phyloP scores from a whole-genome alignment of 2,113 vertebrate species.

The Hymenochirus boettgeri region DNA sequence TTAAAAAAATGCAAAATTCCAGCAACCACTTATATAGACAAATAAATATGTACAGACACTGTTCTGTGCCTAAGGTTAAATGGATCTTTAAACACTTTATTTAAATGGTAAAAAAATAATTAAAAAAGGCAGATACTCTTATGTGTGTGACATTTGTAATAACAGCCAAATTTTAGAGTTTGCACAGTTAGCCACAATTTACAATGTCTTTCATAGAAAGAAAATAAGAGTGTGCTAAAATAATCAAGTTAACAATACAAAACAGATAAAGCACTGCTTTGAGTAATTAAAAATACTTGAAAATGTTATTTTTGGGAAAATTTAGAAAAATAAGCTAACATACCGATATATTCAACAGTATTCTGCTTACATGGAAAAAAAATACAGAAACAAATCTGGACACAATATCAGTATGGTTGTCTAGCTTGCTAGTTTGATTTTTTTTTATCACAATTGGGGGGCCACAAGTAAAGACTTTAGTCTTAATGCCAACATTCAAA shows the following conservation, averaged over 20 bases:
- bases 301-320: conserved; percentile 8
- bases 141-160: conserved; percentile 5
- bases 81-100: too few species aligned
- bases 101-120: too few species aligned
- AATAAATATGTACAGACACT: too few species aligned
- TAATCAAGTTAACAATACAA: not conserved
- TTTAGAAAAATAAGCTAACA: not conserved
- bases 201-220: conserved; percentile 40
- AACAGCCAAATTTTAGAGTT: not conserved
- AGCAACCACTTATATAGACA: too few species aligned
- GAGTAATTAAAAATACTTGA: not conserved
- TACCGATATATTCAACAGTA: too few species aligned
- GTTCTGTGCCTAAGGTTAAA: too few species aligned
- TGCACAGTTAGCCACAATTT: conserved; percentile 6
- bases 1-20: too few species aligned
- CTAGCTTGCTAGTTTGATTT: not conserved
- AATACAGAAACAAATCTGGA: not conserved
- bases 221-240: conserved; percentile 9
- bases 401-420: not conserved
- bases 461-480: not conserved
- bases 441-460: not conserved
- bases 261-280: not conserved
- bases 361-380: conserved; percentile 6
- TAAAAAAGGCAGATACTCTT: too few species aligned
- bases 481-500: not conserved